These are phyloP conservation scores for Micrastur ruficollis DNA, from an alignment of 2,797 vertebrate species.

Conservation along the genomic window DNA sequence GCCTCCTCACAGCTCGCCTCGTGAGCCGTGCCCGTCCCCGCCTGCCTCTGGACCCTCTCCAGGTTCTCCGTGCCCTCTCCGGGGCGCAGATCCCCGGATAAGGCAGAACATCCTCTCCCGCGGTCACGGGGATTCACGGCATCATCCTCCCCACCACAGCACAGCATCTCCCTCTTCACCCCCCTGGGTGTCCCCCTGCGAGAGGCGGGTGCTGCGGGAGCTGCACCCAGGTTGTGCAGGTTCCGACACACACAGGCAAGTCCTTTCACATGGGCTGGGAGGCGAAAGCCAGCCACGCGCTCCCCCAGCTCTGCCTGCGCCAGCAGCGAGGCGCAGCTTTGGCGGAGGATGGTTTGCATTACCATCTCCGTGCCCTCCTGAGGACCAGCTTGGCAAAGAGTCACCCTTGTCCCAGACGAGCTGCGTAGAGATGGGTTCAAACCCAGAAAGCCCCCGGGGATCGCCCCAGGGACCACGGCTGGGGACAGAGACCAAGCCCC, in stretches of 20 bases:
- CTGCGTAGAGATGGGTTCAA: background rate
- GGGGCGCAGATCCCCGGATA: background rate
- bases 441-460: background rate
- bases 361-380: background rate
- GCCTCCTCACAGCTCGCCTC: background rate
- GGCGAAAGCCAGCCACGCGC: fast-evolving
- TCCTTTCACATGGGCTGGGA: background rate
- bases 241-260: background rate
- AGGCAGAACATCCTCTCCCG: background rate
- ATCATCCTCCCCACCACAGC: too few relatives aligned
- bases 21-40: background rate
- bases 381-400: background rate
- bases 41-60: background rate
- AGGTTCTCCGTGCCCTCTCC: background rate
- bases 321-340: fast-evolving
- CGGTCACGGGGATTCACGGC: fast-evolving
- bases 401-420: background rate
- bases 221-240: background rate
- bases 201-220: background rate
- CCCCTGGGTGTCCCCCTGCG: background rate
- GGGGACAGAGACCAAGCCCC: background rate
- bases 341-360: background rate
- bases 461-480: fast-evolving
- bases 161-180: too few relatives aligned
- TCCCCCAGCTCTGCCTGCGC: background rate